Evolutionary conservation across 2,888 invertebrate genomes (phyloP).

Genomic region (Eupithecia abbreviata): DNA sequence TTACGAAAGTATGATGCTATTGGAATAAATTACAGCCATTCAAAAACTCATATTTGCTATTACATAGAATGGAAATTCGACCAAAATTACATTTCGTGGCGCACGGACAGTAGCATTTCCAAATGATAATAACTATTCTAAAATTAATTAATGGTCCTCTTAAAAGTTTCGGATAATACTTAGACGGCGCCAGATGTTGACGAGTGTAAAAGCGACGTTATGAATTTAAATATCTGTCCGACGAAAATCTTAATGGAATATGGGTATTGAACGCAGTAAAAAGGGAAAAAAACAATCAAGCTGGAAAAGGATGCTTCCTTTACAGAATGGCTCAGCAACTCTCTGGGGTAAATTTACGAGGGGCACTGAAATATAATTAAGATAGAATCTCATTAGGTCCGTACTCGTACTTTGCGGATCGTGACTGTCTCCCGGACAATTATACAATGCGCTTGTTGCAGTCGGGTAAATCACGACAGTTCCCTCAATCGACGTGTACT

Average conservation of each 20-base stretch:
- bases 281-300: conserved; percentile 72
- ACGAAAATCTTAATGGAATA: conserved; percentile 71
- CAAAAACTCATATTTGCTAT: neutral
- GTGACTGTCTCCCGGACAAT: conserved; percentile 32
- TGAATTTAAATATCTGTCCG: conserved; percentile 78
- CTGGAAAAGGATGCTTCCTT: conserved; percentile 69
- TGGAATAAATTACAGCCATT: neutral
- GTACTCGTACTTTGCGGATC: conserved; percentile 47
- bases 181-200: conserved; percentile 76
- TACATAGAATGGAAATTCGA: neutral
- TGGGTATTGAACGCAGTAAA: conserved; percentile 71
- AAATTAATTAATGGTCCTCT: conserved; percentile 70
- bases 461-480: conserved; percentile 18
- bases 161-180: conserved; percentile 70
- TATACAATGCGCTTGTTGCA: conserved; percentile 30
- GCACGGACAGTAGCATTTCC: conserved; percentile 30
- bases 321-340: conserved; percentile 65
- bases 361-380: conserved; percentile 72
- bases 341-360: conserved; percentile 64
- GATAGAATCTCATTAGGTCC: conserved; percentile 68
- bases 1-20: neutral
- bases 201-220: conserved; percentile 75
- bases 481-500: neutral
- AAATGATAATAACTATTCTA: conserved; percentile 55
- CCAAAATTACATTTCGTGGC: conserved; percentile 1